phyloP scores from a whole-genome alignment of 2,888 invertebrate species.

The Clitarchus hookeri region DNA sequence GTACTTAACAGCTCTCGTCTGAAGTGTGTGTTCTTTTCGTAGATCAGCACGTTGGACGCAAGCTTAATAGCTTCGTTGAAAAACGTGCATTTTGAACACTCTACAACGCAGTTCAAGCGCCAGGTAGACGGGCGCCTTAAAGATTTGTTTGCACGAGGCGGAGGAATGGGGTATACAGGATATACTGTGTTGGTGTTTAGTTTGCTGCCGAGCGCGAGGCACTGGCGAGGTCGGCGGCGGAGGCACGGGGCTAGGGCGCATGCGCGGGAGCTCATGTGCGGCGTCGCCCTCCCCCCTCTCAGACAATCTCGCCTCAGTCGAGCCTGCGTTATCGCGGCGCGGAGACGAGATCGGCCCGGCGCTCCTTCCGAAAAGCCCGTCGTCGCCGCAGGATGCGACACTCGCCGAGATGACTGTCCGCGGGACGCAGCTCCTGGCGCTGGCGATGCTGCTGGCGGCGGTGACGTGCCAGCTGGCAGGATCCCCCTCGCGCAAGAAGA shows the following conservation, averaged over 20 bases:
- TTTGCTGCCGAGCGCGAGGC: no score
- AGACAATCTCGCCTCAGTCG: neutral
- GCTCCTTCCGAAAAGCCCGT: neutral
- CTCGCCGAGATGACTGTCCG: neutral
- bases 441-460: slow-evolving; percentile 15
- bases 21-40: no score
- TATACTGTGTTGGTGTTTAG: no score
- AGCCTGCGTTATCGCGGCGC: neutral
- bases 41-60: no score
- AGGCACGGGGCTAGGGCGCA: neutral
- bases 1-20: no score
- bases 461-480: neutral
- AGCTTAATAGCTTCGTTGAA: no score
- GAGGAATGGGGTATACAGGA: no score
- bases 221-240: no score
- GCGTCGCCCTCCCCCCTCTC: neutral
- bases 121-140: no score
- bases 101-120: no score
- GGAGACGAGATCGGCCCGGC: neutral
- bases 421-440: neutral
- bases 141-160: no score
- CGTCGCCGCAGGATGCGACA: neutral
- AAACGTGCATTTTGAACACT: no score
- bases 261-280: neutral
- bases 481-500: slow-evolving; percentile 46